Evolutionary conservation across 2,888 invertebrate genomes (phyloP), one percentile per base, ranked within the genome.

Genomic region (Plebejus melissa): DNA sequence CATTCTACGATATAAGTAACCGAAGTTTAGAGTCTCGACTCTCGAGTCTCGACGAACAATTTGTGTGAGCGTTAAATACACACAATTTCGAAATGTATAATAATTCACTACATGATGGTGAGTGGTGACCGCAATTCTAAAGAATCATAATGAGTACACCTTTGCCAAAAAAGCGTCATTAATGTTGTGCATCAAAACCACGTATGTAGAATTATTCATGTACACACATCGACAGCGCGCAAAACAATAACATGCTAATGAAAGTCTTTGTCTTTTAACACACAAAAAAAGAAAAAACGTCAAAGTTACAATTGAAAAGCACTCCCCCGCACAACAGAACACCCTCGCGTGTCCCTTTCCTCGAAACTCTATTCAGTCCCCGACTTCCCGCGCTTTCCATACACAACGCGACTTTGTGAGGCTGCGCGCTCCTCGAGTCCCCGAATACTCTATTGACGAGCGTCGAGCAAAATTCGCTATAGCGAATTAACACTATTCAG

Each of bases 401-500:
- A 90, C 87, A 92, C 89, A 91, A 91, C 91, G 86, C 88, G 88
- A 90, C 89, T 89, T 86, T 87, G 87, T 86, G 89, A 84, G 83
- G 83, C 86, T 83, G 85, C 85, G 83, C 84, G 84, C 85, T 88
- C 83, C 88, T 88, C 90, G 88, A 91, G 90, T 87, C 90, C 87
- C 88, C 91, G 88, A 92, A 93, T 90, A 91, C 87, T 88, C 90
- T 88, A 93, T 92, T 93, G 93, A 93, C 90, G 88, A 91, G 90
- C 88, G 84, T 86, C 86, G 88, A 87, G 75, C 75, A 71, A 93
- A 92, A 92, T 92, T 93, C 92, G 92, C 90, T 92, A 91, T 93
- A 91, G 92, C 91, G 91, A 93, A 91, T 92, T 92, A 89, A 91
- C 90, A 93, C 93, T 93, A 93, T 93, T 93, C 93, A 93, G 86